Base-by-base conservation (phyloP, 2,113 vertebrate species). In the Brachyhypopomus gauderio region DNA sequence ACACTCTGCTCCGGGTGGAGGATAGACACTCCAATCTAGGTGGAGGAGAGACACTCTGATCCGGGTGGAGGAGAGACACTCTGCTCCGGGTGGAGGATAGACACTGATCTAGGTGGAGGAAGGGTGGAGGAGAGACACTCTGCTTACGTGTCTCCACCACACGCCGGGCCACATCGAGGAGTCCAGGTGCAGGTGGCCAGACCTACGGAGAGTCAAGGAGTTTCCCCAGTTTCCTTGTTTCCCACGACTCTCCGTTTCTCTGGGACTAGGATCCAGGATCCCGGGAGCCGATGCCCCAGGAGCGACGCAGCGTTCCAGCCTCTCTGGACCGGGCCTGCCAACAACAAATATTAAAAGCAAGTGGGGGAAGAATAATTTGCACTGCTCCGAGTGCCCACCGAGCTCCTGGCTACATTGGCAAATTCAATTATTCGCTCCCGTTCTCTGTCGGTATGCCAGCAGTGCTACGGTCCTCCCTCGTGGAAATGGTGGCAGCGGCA, bases 101-200 rank as follows among this genome's bases (percentile, higher is more conserved):
- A 72, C 82, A 76, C 85, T 87, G n/a, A n/a, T n/a, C n/a, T n/a
- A n/a, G n/a, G n/a, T n/a, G n/a, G n/a, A n/a, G n/a, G n/a, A n/a
- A n/a, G n/a, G 87, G 41, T 81, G 79, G 55, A 78, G 85, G 82
- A 85, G 70, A 83, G 81, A 72, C 82, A 76, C 85, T 87, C 69
- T 66, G 72, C 85, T 86, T 86, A 87, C 81, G 86, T 82, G 85
- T 88, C 84, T 75, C 85, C 78, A 67, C 56, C 82, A 83, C 72
- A 45, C 25, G 78, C 74, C 79, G 64, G 69, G 81, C 79, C 69
- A 85, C 64, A 74, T 71, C 81, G 86, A 84, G n/a, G 45, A 27
- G 84, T 78, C 85, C 72, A 27, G 81, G 87, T 81, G 81, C 84
- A 86, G 72, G 55, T 70, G 75, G 71, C 38, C 30, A 81, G 75